phyloP scores from a whole-genome alignment of 64 coral and sea anemone species.

The Cladopsammia gracilis region DNA sequence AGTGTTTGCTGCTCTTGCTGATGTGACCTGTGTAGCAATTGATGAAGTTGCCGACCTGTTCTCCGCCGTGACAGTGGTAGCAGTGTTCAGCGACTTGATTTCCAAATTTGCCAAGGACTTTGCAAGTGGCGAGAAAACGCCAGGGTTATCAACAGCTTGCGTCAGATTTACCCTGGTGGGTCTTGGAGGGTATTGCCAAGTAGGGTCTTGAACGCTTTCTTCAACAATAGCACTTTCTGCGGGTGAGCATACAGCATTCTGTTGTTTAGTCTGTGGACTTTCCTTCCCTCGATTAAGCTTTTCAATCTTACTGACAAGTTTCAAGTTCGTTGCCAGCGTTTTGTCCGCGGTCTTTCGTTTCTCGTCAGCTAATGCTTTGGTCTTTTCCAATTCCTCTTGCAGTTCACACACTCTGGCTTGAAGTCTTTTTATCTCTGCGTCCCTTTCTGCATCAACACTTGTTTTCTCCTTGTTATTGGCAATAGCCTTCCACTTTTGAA shows the following conservation, averaged over 20 bases:
- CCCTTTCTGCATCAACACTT: background rate
- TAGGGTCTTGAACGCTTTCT: background rate
- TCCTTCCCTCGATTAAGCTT: conserved; percentile 36
- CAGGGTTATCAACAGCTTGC: background rate
- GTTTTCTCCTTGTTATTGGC: background rate
- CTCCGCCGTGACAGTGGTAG: background rate
- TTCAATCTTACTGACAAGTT: conserved; percentile 48
- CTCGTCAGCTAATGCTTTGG: conserved; percentile 37
- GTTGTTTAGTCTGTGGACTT: background rate
- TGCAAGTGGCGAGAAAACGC: conserved; percentile 60
- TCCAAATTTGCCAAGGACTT: conserved; percentile 76
- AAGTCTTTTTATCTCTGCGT: background rate
- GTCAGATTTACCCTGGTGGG: background rate
- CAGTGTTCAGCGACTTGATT: conserved; percentile 37
- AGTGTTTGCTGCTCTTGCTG: no score
- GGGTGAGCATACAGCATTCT: background rate
- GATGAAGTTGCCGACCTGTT: background rate
- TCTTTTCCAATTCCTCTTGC: background rate
- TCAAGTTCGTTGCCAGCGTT: conserved; percentile 17
- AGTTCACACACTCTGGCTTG: background rate
- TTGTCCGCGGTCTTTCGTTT: conserved; percentile 28
- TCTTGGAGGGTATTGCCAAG: background rate
- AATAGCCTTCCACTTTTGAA: conserved; percentile 7
- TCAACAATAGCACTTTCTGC: background rate
- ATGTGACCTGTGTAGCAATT: background rate